phyloP scores from a whole-genome alignment of 2,888 invertebrate genomes.

The Rhynchonema sp. region DNA sequence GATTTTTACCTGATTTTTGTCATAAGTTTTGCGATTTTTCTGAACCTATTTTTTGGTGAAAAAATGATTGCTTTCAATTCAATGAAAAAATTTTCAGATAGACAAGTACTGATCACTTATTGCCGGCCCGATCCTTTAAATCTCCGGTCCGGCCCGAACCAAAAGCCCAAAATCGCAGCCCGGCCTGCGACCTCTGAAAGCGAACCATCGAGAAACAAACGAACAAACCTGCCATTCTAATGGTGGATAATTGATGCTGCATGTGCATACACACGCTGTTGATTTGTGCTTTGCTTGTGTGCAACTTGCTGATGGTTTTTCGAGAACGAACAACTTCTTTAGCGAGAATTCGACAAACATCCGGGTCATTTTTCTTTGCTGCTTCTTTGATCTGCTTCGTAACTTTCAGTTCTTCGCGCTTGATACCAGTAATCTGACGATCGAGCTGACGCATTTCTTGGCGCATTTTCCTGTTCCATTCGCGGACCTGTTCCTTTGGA shows the following conservation, averaged over 20 bases:
- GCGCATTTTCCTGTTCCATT: slow-evolving; percentile 81
- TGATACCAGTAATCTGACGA: slow-evolving; percentile 70
- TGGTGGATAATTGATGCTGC: slow-evolving; percentile 91
- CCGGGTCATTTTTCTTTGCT: slow-evolving; percentile 77
- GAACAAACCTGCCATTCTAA: slow-evolving; percentile 37
- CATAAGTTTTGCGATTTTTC: no score
- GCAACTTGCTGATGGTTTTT: slow-evolving; percentile 75
- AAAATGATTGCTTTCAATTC: no score
- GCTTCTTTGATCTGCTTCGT: slow-evolving; percentile 55
- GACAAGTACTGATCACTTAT: no score
- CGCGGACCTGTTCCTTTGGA: slow-evolving; percentile 47
- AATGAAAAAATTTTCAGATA: no score
- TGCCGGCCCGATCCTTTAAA: no score
- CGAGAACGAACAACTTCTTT: slow-evolving; percentile 4
- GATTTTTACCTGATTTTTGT: no score
- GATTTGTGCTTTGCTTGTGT: slow-evolving; percentile 86
- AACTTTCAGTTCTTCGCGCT: slow-evolving; percentile 84
- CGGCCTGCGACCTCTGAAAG: no score
- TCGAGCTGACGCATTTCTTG: slow-evolving; percentile 82
- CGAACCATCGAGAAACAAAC: no score
- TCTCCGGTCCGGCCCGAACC: no score
- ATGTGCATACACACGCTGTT: slow-evolving; percentile 89
- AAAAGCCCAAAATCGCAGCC: no score
- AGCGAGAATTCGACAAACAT: slow-evolving; percentile 75
- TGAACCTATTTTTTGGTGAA: no score